Percentiles rank a stretch among this genome's conserved stretches.
Evolutionary conservation across 2,797 vertebrate genomes (phyloP).

Genomic region (Lacerta bilineata): DNA sequence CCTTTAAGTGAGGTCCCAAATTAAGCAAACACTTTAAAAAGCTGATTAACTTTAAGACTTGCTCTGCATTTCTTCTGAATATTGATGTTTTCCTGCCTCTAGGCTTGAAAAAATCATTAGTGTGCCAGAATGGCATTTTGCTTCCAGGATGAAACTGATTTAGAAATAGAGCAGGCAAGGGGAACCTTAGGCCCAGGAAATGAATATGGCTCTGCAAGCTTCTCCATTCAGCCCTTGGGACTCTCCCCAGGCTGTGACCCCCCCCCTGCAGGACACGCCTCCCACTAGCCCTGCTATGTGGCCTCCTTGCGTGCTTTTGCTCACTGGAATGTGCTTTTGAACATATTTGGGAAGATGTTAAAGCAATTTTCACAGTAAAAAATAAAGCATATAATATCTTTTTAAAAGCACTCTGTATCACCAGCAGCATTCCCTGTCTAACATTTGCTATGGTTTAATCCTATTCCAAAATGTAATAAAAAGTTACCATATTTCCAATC

Average conservation of each 20-base stretch:
- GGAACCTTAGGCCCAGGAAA: background rate
- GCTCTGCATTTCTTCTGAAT: background rate
- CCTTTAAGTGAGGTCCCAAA: background rate
- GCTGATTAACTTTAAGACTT: slow-evolving; percentile 6
- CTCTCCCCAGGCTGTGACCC: too few relatives aligned
- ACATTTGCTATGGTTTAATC: background rate
- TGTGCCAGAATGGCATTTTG: background rate
- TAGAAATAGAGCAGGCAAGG: background rate
- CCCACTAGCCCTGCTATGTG: too few relatives aligned
- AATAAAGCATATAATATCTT: background rate
- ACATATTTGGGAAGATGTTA: too few relatives aligned
- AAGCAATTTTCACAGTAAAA: background rate
- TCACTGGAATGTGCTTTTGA: background rate
- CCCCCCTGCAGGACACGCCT: too few relatives aligned
- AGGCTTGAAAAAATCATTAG: background rate
- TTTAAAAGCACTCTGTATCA: background rate
- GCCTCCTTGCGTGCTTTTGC: too few relatives aligned
- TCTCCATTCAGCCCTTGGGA: background rate
- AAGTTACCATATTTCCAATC: background rate
- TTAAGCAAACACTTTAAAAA: slow-evolving; percentile 18
- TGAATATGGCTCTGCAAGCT: background rate
- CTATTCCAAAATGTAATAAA: background rate
- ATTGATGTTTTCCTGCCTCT: slow-evolving; percentile 3
- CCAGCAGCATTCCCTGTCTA: background rate
- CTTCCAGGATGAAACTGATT: slow-evolving; percentile 9